Percentiles rank a stretch among this genome's conserved stretches.
These are phyloP conservation scores for Jaculus jaculus DNA, from an alignment of 2,113 vertebrate species.

Conservation along the genomic window DNA sequence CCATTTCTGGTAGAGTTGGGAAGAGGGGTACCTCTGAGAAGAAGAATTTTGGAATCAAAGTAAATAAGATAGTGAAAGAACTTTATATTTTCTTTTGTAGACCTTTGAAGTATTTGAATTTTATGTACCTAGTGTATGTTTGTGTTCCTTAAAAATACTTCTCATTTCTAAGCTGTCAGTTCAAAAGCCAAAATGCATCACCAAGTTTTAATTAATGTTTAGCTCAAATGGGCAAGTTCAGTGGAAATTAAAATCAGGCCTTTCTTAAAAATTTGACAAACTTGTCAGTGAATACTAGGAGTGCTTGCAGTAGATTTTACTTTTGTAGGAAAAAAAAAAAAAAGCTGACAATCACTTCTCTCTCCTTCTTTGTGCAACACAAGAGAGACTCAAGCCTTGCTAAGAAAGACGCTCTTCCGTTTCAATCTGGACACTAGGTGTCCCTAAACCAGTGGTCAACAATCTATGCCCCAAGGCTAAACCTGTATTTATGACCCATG, in stretches of 20 bases:
- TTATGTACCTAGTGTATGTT: background rate
- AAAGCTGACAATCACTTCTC: background rate
- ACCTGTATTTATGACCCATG: background rate
- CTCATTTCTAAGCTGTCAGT: constrained; percentile 34
- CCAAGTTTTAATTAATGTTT: constrained; percentile 55
- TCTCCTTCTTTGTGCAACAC: background rate
- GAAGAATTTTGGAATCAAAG: background rate
- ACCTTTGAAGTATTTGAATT: constrained; percentile 9
- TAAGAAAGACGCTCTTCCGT: background rate
- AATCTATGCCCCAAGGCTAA: background rate
- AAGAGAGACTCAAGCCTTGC: background rate
- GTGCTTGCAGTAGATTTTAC: background rate
- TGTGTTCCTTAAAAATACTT: constrained; percentile 30
- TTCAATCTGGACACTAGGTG: background rate
- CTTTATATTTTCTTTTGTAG: background rate
- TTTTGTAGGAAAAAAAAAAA: background rate
- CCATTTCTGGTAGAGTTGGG: background rate
- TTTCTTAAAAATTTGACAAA: constrained; percentile 17
- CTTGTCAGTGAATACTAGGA: background rate
- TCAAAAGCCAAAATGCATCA: constrained; percentile 58
- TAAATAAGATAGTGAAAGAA: background rate
- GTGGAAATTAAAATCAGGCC: constrained; percentile 35
- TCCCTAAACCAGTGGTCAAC: background rate
- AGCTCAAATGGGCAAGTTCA: background rate
- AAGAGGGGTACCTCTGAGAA: background rate